phyloP scores from a whole-genome alignment of 1,140 invertebrate species.

The Heliconius nattereri region DNA sequence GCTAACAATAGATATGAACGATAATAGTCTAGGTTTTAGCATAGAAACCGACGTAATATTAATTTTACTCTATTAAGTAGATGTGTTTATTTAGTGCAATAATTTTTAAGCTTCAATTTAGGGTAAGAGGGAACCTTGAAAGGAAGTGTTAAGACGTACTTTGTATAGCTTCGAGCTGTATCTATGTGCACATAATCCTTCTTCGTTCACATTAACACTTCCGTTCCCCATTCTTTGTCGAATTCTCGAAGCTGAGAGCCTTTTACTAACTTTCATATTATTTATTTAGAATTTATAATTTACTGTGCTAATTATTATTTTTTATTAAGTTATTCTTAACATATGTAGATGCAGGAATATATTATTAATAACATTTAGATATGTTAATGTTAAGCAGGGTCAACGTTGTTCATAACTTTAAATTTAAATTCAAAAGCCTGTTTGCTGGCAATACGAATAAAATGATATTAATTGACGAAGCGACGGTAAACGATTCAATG shows the following conservation, averaged over 20 bases:
- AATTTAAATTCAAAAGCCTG: constrained; percentile 35
- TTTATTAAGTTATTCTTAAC: background rate
- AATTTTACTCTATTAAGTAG: background rate
- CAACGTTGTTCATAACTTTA: background rate
- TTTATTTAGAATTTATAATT: too few relatives aligned
- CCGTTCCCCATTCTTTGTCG: too few relatives aligned
- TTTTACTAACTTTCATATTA: too few relatives aligned
- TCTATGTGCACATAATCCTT: too few relatives aligned
- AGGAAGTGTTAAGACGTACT: too few relatives aligned
- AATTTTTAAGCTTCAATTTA: too few relatives aligned
- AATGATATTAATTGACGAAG: constrained; percentile 56
- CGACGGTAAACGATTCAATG: constrained; percentile 65
- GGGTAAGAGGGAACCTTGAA: too few relatives aligned
- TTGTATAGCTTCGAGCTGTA: too few relatives aligned
- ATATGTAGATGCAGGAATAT: background rate
- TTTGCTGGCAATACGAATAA: constrained; percentile 35
- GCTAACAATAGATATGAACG: background rate
- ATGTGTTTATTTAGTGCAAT: too few relatives aligned
- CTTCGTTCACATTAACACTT: too few relatives aligned
- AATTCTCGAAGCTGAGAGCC: too few relatives aligned
- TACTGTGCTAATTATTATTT: too few relatives aligned
- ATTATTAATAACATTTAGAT: background rate
- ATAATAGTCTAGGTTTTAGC: background rate
- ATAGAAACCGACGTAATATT: background rate
- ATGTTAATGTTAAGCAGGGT: background rate